These are phyloP conservation scores for Oryzias melastigma DNA, from an alignment of 2,113 vertebrate species.

Conservation along the genomic window DNA sequence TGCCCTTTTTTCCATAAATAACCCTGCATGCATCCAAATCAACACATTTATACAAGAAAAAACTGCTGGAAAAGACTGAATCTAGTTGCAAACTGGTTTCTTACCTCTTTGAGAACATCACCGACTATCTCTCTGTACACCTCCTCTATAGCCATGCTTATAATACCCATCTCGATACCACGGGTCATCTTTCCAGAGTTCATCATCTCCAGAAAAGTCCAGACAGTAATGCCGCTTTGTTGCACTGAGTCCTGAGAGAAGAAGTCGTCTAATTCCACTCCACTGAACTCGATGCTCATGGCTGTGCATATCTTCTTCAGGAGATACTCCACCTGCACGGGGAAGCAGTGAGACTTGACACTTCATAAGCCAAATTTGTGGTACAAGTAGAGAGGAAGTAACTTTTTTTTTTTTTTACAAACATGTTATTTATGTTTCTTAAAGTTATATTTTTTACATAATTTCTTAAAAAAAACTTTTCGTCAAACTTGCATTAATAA, in stretches of 20 bases:
- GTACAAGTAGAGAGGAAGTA: neutral
- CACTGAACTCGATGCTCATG: constrained; percentile 87
- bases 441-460: neutral
- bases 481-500: neutral
- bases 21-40: constrained; percentile 75
- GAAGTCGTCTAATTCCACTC: constrained; percentile 87
- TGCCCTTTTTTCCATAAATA: constrained; percentile 96
- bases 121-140: constrained; percentile 93
- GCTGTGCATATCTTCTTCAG: constrained; percentile 89
- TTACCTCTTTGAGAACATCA: constrained; percentile 93
- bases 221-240: constrained; percentile 84
- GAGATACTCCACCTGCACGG: constrained; percentile 88
- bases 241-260: constrained; percentile 82
- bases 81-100: neutral
- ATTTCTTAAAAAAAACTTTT: neutral
- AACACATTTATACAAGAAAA: constrained; percentile 8
- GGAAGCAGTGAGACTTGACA: neutral
- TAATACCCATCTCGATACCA: constrained; percentile 81
- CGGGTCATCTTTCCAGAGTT: constrained; percentile 83
- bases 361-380: neutral
- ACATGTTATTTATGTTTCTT: no score
- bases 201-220: constrained; percentile 92
- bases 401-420: no score
- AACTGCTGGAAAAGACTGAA: neutral
- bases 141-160: constrained; percentile 91